These are phyloP conservation scores for Podarcis siculus DNA, from an alignment of 2,797 vertebrate species.

Conservation along the genomic window DNA sequence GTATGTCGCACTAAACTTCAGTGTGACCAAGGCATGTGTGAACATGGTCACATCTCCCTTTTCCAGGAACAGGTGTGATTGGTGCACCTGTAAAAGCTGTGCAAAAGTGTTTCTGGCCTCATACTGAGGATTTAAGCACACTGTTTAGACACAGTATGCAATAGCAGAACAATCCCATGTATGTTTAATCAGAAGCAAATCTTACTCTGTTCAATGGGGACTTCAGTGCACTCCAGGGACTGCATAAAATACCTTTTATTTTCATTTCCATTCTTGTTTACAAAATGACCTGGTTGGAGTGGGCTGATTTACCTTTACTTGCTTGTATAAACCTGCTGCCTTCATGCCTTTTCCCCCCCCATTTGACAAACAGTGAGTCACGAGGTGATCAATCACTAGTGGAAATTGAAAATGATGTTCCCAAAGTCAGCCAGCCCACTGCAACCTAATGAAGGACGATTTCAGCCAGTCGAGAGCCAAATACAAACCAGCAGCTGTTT, in stretches of 20 bases:
- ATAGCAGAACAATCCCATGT: neutral
- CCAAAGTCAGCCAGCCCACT: neutral
- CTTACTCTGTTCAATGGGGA: accelerated
- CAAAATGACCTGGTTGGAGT: neutral
- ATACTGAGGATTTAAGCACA: neutral
- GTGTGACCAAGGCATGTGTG: neutral
- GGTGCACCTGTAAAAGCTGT: neutral
- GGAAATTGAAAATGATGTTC: slow-evolving; percentile 24
- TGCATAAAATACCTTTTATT: neutral
- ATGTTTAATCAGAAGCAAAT: neutral
- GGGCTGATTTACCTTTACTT: slow-evolving; percentile 4
- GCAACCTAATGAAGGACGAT: slow-evolving; percentile 28
- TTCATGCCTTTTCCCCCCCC: neutral
- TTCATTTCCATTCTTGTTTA: neutral
- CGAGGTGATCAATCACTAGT: slow-evolving; percentile 16
- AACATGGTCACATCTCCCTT: neutral
- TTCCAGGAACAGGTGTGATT: neutral
- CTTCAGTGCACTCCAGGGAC: no score
- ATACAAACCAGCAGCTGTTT: slow-evolving; percentile 9
- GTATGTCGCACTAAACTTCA: neutral
- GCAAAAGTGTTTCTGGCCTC: neutral
- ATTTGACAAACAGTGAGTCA: neutral
- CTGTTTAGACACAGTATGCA: no score
- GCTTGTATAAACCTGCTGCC: slow-evolving; percentile 2
- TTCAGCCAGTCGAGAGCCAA: slow-evolving; percentile 10